A percentile compares a stretch with the other conserved stretches of the same genome.
Conservation (phyloP, 2,113 vertebrate genomes). For the Cinclus mexicanus region DNA sequence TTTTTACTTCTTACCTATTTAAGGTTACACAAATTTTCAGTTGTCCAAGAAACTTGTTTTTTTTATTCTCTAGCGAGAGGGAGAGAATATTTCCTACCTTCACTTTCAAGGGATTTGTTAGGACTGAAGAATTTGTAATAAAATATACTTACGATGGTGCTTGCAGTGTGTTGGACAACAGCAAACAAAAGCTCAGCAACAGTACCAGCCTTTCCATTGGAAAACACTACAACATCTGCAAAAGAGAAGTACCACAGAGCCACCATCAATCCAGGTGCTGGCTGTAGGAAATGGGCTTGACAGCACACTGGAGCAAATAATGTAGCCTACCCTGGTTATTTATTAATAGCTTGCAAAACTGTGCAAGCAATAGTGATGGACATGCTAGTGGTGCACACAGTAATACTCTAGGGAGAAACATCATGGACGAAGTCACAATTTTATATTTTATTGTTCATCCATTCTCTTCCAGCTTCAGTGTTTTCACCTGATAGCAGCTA, state of each 20-base stretch:
- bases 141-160: slow-evolving; percentile 68
- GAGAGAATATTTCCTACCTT: background rate
- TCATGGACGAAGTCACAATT: background rate
- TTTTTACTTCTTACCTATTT: background rate
- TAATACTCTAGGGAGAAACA: background rate
- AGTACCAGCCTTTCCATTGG: slow-evolving; percentile 47
- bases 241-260: background rate
- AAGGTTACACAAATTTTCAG: background rate
- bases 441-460: background rate
- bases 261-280: background rate
- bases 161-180: slow-evolving; percentile 27
- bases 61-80: background rate
- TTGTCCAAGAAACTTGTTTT: background rate
- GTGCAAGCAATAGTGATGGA: background rate
- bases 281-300: background rate
- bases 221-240: slow-evolving; percentile 10
- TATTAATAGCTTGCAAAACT: slow-evolving; percentile 36
- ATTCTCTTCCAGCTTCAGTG: background rate
- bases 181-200: background rate
- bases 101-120: background rate
- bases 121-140: background rate
- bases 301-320: background rate
- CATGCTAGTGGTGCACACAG: background rate
- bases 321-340: slow-evolving; percentile 14
- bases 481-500: background rate